phyloP scores from a whole-genome alignment of 2,888 invertebrate genomes.

The Vandiemenella viatica region DNA sequence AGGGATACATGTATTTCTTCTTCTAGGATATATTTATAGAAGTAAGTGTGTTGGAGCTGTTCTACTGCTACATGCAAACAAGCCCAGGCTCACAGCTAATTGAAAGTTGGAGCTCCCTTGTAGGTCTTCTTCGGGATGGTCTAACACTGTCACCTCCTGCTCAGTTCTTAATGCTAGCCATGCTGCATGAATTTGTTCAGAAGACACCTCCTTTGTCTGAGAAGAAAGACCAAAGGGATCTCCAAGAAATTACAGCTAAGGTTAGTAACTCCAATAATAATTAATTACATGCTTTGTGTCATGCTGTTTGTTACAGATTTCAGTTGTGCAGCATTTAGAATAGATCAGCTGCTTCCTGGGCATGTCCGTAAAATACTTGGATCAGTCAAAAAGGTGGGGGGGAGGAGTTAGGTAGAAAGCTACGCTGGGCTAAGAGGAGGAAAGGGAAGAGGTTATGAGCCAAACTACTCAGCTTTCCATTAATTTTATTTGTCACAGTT shows the following conservation, averaged over 20 bases:
- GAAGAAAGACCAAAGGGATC: slow-evolving; percentile 63
- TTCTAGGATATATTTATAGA: slow-evolving; percentile 41
- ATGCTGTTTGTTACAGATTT: too few species aligned
- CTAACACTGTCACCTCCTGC: slow-evolving; percentile 56
- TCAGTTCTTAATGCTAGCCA: slow-evolving; percentile 61
- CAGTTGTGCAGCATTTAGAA: too few species aligned
- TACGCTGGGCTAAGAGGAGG: too few species aligned
- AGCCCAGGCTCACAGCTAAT: slow-evolving; percentile 51
- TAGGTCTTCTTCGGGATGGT: slow-evolving; percentile 60
- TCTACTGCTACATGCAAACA: slow-evolving; percentile 45
- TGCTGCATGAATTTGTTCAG: slow-evolving; percentile 70
- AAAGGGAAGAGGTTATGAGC: too few species aligned
- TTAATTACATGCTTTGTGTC: too few species aligned
- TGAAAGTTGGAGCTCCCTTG: slow-evolving; percentile 63
- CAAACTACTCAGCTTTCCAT: too few species aligned
- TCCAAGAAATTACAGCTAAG: slow-evolving; percentile 59
- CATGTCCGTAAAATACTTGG: too few species aligned
- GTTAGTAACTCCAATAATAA: too few species aligned
- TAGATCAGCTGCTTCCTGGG: too few species aligned
- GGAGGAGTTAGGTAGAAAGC: too few species aligned
- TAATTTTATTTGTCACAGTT: too few species aligned
- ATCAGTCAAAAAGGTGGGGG: too few species aligned
- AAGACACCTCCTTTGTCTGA: slow-evolving; percentile 60
- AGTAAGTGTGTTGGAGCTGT: slow-evolving; percentile 66
- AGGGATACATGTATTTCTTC: not conserved